phyloP scores from a whole-genome alignment of 1,140 invertebrate genomes.

The Trachymyrmex septentrionalis region DNA sequence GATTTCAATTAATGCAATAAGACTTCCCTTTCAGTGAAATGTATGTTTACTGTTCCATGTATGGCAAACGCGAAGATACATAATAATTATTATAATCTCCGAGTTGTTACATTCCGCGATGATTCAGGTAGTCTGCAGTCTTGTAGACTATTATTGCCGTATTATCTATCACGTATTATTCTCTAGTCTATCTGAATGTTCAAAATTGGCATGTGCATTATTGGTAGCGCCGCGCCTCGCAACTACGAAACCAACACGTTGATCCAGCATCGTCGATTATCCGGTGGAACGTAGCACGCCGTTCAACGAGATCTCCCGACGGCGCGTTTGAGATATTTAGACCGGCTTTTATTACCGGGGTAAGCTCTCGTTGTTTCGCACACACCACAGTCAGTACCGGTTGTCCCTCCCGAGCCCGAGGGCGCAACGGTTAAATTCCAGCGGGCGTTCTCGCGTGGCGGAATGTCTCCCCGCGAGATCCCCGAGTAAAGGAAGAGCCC shows the following conservation, averaged over 20 bases:
- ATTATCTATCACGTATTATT: not conserved
- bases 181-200: not conserved
- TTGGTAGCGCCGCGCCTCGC: not conserved
- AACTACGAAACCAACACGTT: not conserved
- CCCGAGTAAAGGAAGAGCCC: conserved; percentile 40
- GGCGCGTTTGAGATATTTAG: conserved; percentile 46
- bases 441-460: conserved; percentile 64
- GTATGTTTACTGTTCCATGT: too few species aligned
- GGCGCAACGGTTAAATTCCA: conserved; percentile 65
- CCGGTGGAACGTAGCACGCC: conserved; percentile 24
- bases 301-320: conserved; percentile 29
- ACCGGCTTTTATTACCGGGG: conserved; percentile 56
- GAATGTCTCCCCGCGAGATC: conserved; percentile 63
- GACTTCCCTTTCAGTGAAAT: too few species aligned
- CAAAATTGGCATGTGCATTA: not conserved
- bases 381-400: conserved; percentile 41
- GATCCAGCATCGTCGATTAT: conserved; percentile 16
- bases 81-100: not conserved
- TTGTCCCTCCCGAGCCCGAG: conserved; percentile 56
- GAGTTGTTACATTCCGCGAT: not conserved
- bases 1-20: too few species aligned
- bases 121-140: not conserved
- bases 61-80: too few species aligned
- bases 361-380: conserved; percentile 55
- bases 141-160: not conserved